phyloP scores from a whole-genome alignment of 2,113 vertebrate genomes.

The Dromiciops gliroides region DNA sequence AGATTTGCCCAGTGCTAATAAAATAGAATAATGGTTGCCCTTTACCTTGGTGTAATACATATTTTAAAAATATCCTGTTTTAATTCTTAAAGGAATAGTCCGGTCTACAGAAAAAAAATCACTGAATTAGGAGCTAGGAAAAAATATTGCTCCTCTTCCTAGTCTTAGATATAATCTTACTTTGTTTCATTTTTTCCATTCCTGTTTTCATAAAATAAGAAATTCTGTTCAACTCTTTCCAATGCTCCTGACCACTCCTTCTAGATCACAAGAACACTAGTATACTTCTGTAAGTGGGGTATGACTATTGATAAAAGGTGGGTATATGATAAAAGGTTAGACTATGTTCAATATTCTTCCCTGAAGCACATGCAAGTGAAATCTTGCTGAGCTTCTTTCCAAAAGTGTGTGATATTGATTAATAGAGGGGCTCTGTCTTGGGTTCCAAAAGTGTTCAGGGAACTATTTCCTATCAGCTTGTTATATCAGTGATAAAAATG shows the following conservation, averaged over 20 bases:
- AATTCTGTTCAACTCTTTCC: neutral
- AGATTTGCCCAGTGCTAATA: neutral
- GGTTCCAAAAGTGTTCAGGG: neutral
- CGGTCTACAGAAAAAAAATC: neutral
- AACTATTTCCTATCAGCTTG: neutral
- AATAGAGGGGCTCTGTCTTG: neutral
- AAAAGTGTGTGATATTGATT: neutral
- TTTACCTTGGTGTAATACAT: neutral
- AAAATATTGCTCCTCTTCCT: neutral
- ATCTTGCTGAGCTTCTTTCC: neutral
- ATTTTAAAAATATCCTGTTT: neutral
- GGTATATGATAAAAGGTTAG: neutral
- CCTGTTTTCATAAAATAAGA: neutral
- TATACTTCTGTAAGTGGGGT: neutral
- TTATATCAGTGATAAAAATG: neutral
- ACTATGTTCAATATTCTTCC: neutral
- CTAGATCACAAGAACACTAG: neutral
- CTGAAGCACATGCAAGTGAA: neutral
- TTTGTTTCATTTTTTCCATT: neutral
- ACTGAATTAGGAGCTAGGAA: neutral
- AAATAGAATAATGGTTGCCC: neutral
- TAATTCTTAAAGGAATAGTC: neutral
- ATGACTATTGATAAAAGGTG: neutral
- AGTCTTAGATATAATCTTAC: neutral
- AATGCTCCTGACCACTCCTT: neutral